These are phyloP conservation scores for Cyanocitta stelleri DNA, from an alignment of 2,113 vertebrate genomes.

Conservation along the genomic window DNA sequence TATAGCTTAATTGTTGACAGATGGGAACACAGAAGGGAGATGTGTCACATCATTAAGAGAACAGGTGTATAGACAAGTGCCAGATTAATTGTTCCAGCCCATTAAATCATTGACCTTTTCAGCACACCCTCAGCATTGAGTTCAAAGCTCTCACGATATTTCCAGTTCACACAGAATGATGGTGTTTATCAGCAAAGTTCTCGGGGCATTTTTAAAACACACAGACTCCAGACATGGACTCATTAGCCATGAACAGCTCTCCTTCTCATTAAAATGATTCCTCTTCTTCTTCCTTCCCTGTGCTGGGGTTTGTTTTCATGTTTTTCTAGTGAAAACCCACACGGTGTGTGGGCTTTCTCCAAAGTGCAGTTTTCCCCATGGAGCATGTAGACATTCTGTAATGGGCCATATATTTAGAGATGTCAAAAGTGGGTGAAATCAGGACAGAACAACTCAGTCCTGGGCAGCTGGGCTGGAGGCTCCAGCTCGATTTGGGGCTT, in stretches of 20 bases:
- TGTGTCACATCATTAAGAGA: conserved; percentile 48
- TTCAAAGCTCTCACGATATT: neutral
- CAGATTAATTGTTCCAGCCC: conserved; percentile 62
- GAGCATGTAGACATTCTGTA: neutral
- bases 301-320: neutral
- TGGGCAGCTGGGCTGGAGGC: neutral
- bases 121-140: neutral
- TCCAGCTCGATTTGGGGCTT: neutral
- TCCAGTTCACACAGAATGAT: neutral
- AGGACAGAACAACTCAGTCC: neutral
- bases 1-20: conserved; percentile 63
- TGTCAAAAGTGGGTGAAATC: neutral
- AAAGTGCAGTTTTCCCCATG: neutral
- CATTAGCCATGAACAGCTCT: neutral
- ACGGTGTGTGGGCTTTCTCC: neutral
- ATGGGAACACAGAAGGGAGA: conserved; percentile 60
- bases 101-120: conserved; percentile 59
- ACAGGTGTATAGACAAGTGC: conserved; percentile 64
- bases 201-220: neutral
- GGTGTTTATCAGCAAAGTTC: neutral
- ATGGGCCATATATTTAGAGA: neutral
- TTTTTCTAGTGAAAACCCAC: neutral
- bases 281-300: neutral
- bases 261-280: neutral
- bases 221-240: neutral